Base-by-base conservation (phyloP, 2,888 invertebrate species). In the Drosophila anomelani region DNA sequence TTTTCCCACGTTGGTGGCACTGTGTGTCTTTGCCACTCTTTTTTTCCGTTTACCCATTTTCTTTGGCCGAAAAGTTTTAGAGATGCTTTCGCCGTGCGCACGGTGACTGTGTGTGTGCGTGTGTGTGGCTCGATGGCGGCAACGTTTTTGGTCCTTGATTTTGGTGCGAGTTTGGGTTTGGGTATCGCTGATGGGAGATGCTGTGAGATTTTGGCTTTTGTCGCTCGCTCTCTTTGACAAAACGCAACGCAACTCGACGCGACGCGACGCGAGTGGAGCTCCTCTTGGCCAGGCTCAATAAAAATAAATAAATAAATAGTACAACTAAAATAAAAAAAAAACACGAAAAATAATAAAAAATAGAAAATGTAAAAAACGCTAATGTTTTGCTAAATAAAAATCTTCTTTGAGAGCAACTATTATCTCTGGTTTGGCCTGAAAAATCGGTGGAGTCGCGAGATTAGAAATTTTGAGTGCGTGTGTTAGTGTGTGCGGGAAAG, bases 201-300 rank as follows among this genome's bases (percentile, higher is more conserved):
- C 58, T 84, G 88, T 79, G 88, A 86, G 82, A 89, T 89, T 89
- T 90, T 90, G 90, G 86, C 87, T 88, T 85, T 89, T 91, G 88
- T 86, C 83, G 89, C 89, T 89, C 29, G 29, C 80, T 78, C 82
- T 85, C 87, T 87, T 89, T 91, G 91, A 90, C 90, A 91, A 91
- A 91, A 91, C 81, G 80, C 87, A 85, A 78, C 81, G 85, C 83
- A 77, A 61, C 51, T 53, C 51, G 36, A 85, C 70, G 84, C 87
- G 87, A 76, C 87, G 83, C 87, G 82, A 80, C 87, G 84, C 87
- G 84, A 84, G 89, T 90, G 90, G 90, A 83, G 51, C 51, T 53
- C 51, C 85, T 82, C 78, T 72, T 86, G 86, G 86, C 70, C 84
- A 81, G 81, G 80, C 87, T 86, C 78, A 77, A 71, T 49, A 78